Evolutionary conservation across 2,888 invertebrate genomes (phyloP), one percentile per base, ranked within the genome.

Genomic region (Thumatha senex): DNA sequence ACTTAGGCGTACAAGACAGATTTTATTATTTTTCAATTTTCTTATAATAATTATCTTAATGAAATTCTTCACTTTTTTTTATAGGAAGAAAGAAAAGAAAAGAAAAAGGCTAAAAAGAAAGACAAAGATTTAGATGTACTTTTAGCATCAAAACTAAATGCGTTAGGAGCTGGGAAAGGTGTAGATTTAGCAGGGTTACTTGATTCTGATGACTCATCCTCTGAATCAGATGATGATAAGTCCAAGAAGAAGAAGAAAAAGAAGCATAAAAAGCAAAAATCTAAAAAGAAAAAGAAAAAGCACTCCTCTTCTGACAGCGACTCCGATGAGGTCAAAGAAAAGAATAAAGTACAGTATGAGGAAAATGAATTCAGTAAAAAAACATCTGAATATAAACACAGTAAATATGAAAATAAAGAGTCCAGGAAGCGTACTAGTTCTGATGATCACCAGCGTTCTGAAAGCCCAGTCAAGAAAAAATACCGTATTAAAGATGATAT

Each of bases 141-240:
- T 66, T 85, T 97, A 47, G 94, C 95, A 63, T 93, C 93, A 58
- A 96, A 95, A 75, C 93, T 95, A 54, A 95, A 93, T 74, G 93
- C 95, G 57, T 82, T 96, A 74, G 92, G 92, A 56, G 92, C 82
- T 38, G 75, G 82, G 24, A 85, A 85, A 53, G 71, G 74, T 41
- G 64, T 89, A 39, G 76, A 89, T 63, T 61, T 91, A 52, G 83
- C 80, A 40, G 78, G 82, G 50, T 74, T 91, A 52, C 71, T 91
- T 1, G 83, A 81, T 31, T 84, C 85, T 40, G 84, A 82, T 56
- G 83, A 82, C 50, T 82, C 82, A 3, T 80, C 78, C 12, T 76
- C 80, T 8, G 78, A 80, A 45, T 78, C 79, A 39, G 76, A 74
- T 54, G 67, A 56, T 48, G 47, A 65, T 58, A 58, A 46, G 40